A percentile compares a stretch with the other conserved stretches of the same genome.
These are phyloP conservation scores for Sarcophaga variegata DNA, from an alignment of 2,888 invertebrate genomes.

Conservation along the genomic window DNA sequence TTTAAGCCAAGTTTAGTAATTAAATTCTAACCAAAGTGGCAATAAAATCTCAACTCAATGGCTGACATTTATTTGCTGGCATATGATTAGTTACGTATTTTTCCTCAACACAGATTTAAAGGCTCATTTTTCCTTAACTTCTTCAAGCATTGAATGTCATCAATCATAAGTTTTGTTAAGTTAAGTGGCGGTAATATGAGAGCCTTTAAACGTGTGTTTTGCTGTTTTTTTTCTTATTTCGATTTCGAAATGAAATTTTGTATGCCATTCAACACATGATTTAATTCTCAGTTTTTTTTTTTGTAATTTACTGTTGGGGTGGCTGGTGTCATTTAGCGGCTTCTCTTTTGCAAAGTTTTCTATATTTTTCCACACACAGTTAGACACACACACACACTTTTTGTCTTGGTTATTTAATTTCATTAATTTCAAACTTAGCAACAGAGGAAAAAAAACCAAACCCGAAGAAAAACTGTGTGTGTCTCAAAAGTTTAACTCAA, in stretches of 20 bases:
- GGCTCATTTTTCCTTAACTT: too few species aligned
- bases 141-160: slow-evolving; percentile 5
- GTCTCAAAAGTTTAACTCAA: slow-evolving; percentile 51
- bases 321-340: slow-evolving; percentile 40
- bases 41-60: neutral
- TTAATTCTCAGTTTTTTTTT: slow-evolving; percentile 22
- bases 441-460: neutral
- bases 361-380: neutral
- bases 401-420: slow-evolving; percentile 50
- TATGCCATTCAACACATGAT: neutral
- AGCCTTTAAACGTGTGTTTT: slow-evolving; percentile 2
- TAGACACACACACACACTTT: neutral
- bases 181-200: slow-evolving; percentile 2
- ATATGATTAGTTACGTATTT: too few species aligned
- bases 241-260: neutral
- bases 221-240: too few species aligned
- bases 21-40: too few species aligned
- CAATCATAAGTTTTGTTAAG: slow-evolving; percentile 53
- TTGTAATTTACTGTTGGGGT: slow-evolving; percentile 38
- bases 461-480: too few species aligned
- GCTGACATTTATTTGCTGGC: neutral
- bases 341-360: slow-evolving; percentile 20
- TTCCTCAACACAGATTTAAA: too few species aligned
- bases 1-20: neutral
- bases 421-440: slow-evolving; percentile 49